Percentiles rank a stretch among this genome's conserved stretches.
These are phyloP conservation scores for Ethmia dodecea DNA, from an alignment of 2,888 invertebrate species.

Conservation along the genomic window DNA sequence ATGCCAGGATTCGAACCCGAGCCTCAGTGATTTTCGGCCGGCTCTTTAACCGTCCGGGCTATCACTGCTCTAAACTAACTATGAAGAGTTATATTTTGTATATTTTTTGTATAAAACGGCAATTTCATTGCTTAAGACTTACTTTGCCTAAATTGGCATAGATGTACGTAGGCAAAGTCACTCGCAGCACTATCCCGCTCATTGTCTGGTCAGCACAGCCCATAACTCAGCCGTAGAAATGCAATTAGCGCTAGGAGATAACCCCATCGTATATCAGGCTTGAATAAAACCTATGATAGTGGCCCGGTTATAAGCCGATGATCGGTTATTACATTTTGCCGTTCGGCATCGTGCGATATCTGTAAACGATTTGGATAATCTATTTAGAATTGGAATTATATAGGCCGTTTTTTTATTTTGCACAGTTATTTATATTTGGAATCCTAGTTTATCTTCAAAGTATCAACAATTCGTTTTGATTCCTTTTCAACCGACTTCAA, in stretches of 20 bases:
- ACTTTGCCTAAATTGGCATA: not conserved
- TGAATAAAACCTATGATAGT: slow-evolving; percentile 28
- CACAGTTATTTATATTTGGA: too few relatives aligned
- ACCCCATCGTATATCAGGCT: slow-evolving; percentile 28
- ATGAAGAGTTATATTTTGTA: not conserved
- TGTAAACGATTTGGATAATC: too few relatives aligned
- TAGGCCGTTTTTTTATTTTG: too few relatives aligned
- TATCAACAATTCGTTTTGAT: too few relatives aligned
- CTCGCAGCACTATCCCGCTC: too few relatives aligned
- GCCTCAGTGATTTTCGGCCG: too few relatives aligned
- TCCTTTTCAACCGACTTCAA: too few relatives aligned
- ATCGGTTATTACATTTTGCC: not conserved
- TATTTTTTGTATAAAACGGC: not conserved
- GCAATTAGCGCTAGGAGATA: slow-evolving; percentile 67
- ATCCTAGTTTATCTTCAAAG: too few relatives aligned
- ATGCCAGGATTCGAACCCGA: too few relatives aligned
- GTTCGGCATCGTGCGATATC: too few relatives aligned
- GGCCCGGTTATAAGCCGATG: not conserved
- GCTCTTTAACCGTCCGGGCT: too few relatives aligned
- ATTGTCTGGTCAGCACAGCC: slow-evolving; percentile 25
- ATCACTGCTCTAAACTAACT: not conserved
- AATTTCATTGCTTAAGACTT: not conserved
- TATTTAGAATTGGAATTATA: too few relatives aligned
- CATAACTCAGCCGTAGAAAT: slow-evolving; percentile 57
- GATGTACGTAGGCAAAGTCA: not conserved